Percentiles rank a stretch among this genome's conserved stretches.
These are phyloP conservation scores for Scomberomorus guttatus DNA, from an alignment of 2,797 vertebrate genomes.

Conservation along the genomic window DNA sequence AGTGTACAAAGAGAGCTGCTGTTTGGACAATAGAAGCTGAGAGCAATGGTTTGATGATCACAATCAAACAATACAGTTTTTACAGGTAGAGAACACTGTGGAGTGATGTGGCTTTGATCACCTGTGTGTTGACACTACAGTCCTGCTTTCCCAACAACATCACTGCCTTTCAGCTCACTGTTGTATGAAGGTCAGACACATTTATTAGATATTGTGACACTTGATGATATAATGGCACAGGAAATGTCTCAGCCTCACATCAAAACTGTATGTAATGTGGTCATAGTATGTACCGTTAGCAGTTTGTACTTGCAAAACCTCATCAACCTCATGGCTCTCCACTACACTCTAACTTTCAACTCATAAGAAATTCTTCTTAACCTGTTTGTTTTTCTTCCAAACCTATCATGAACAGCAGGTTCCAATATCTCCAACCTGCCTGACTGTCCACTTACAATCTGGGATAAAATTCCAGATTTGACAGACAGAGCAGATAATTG, in stretches of 20 bases:
- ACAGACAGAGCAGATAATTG: conserved; percentile 38
- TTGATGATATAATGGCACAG: conserved; percentile 4
- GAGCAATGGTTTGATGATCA: conserved; percentile 27
- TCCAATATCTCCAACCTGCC: not conserved
- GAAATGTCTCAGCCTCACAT: conserved; percentile 2
- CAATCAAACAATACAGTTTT: conserved; percentile 32
- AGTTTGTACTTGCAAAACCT: not conserved
- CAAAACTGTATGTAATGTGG: not conserved
- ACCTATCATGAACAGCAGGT: not conserved
- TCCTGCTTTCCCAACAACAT: not conserved
- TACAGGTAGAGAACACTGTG: conserved; percentile 10
- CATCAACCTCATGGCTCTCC: too few relatives aligned
- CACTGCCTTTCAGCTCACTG: conserved; percentile 26
- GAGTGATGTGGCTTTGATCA: conserved; percentile 34
- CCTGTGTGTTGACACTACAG: conserved; percentile 7
- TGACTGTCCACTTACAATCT: not conserved
- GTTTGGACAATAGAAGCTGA: conserved; percentile 11
- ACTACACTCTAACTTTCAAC: not conserved
- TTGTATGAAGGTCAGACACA: conserved; percentile 43
- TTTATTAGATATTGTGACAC: conserved; percentile 18
- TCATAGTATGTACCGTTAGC: not conserved
- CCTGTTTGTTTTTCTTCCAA: not conserved
- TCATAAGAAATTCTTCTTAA: not conserved
- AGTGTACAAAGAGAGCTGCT: not conserved
- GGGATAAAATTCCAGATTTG: conserved; percentile 24